phyloP scores from a whole-genome alignment of 1,140 invertebrate species.

The Lamellibrachia luymesi region DNA sequence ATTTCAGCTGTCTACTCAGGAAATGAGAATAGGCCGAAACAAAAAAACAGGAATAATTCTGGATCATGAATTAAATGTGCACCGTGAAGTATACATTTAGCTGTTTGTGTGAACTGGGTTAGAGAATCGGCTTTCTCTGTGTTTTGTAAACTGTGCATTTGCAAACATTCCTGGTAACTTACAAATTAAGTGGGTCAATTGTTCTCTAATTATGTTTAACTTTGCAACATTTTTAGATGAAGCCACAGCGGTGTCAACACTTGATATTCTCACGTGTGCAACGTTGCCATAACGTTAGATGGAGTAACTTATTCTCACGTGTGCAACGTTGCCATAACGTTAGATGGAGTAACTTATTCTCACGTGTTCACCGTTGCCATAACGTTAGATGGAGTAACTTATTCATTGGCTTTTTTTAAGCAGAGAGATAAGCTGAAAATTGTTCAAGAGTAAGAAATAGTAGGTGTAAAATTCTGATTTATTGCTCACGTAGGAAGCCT shows the following conservation, averaged over 20 bases:
- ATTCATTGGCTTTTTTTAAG: neutral
- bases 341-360: no score
- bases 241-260: neutral
- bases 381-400: no score
- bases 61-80: neutral
- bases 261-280: neutral
- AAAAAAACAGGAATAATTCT: neutral
- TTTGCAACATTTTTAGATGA: neutral
- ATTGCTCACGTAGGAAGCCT: neutral
- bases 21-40: no score
- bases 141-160: neutral
- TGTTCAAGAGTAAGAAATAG: neutral
- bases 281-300: neutral
- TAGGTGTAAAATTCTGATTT: neutral
- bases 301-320: no score
- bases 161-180: neutral
- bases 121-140: neutral
- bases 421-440: neutral
- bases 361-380: neutral
- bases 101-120: neutral
- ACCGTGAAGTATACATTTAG: neutral
- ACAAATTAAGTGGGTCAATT: neutral
- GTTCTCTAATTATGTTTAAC: neutral
- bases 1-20: neutral
- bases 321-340: neutral